phyloP scores from a whole-genome alignment of 2,888 invertebrate species.

The Cantharis rustica region DNA sequence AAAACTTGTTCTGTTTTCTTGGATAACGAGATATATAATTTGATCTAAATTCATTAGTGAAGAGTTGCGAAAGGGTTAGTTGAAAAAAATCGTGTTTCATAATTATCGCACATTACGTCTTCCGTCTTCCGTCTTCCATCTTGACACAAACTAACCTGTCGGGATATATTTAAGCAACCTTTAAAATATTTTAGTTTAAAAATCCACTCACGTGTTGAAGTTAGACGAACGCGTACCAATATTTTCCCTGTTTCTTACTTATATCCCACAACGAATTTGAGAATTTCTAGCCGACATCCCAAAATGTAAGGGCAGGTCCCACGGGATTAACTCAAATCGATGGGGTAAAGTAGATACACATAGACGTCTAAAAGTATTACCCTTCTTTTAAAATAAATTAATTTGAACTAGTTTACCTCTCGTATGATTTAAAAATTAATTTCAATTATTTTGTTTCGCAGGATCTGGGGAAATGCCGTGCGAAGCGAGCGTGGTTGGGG shows the following conservation, averaged over 20 bases:
- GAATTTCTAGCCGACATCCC: constrained; percentile 20
- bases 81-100: neutral
- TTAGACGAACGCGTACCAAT: constrained; percentile 21
- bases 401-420: neutral
- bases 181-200: constrained; percentile 18
- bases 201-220: constrained; percentile 24
- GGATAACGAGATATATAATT: constrained; percentile 35
- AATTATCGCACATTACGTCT: neutral
- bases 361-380: constrained; percentile 5
- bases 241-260: constrained; percentile 19
- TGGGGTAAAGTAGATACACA: constrained; percentile 19
- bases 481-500: constrained; percentile 43
- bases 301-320: constrained; percentile 21
- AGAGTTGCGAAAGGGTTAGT: neutral
- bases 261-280: constrained; percentile 13
- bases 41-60: constrained; percentile 31
- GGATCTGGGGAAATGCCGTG: constrained; percentile 53
- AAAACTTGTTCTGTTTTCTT: constrained; percentile 30
- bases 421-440: neutral
- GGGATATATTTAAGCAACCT: constrained; percentile 19
- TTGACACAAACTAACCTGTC: constrained; percentile 3
- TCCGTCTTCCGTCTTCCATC: neutral
- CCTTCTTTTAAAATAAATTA: neutral
- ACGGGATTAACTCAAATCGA: constrained; percentile 18
- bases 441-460: constrained; percentile 38